These are phyloP conservation scores for Xanthostigma xanthostigma DNA, from an alignment of 2,888 invertebrate genomes.

Conservation along the genomic window DNA sequence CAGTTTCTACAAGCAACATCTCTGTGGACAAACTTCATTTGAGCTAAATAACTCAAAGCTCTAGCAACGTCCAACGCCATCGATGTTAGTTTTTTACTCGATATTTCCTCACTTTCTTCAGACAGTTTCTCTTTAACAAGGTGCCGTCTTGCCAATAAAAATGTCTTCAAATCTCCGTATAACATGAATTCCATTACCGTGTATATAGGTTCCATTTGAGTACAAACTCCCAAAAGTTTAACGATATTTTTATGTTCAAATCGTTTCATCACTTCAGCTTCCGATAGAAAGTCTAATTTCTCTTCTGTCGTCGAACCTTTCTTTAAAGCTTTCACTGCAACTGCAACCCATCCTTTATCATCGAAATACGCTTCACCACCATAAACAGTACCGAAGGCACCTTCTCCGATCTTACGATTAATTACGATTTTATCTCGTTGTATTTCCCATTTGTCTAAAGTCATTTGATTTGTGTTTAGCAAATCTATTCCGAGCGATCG, in stretches of 20 bases:
- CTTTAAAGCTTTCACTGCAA: conserved; percentile 82
- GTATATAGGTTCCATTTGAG: conserved; percentile 73
- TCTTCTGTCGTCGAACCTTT: conserved; percentile 69
- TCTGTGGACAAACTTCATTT: conserved; percentile 76
- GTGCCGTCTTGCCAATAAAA: conserved; percentile 69
- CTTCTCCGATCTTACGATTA: conserved; percentile 73
- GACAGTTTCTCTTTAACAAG: conserved; percentile 48
- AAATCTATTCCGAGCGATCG: conserved; percentile 52
- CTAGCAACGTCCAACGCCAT: conserved; percentile 82
- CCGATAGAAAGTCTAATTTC: conserved; percentile 79
- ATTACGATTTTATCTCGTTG: conserved; percentile 71
- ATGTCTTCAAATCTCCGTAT: conserved; percentile 84
- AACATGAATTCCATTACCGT: conserved; percentile 91
- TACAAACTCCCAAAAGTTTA: conserved; percentile 70
- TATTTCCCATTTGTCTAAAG: conserved; percentile 78
- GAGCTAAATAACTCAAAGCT: conserved; percentile 71
- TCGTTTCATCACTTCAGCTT: conserved; percentile 88
- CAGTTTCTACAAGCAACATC: conserved; percentile 68
- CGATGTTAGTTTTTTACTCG: conserved; percentile 60
- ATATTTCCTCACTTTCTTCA: conserved; percentile 62
- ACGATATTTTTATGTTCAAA: conserved; percentile 85
- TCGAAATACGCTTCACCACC: conserved; percentile 72
- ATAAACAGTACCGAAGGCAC: conserved; percentile 86
- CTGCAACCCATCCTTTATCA: conserved; percentile 61
- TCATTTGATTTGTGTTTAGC: conserved; percentile 29